Evolutionary conservation across 1,140 invertebrate genomes (phyloP), one percentile per base, ranked within the genome.

Genomic region (Pararge aegeria): DNA sequence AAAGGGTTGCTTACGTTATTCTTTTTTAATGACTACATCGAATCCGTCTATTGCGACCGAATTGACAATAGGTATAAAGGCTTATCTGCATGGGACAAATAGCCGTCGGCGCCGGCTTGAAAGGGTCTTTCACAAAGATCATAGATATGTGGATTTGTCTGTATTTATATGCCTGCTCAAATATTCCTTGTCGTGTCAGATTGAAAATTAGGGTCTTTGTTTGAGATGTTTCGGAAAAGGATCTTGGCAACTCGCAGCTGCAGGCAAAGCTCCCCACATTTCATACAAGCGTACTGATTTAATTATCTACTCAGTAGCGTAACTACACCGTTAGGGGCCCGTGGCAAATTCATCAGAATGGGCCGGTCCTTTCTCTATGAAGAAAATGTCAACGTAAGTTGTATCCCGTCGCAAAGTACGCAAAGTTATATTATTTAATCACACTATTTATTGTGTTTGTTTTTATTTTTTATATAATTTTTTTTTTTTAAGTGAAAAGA

Each of bases 41-140:
- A 57, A 66, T 61, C 50, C 56, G 52, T 57, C 64, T 59, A 52
- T 61, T 30, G 24, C 38, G 20, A 18, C 55, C 52, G 61, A 55
- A 64, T 63, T 58, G 63, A 73, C 65, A 68, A 66, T 63, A 63
- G 55, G 38, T 75, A 73, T 69, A 67, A 66, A 61, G 51, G 64
- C 68, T 68, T 70, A 68, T 70, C 65, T 62, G 59, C 40, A 54
- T 66, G 57, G 70, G 70, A 66, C 67, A 68, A 75, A 75, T 69
- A 68, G 73, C 73, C 70, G 44, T 55, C 61, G 70, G 67, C 59
- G 51, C 49, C 46, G 61, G 61, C 64, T 64, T 67, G 64, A 67
- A 70, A 70, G 64, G 64, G 64, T 61, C 68, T 59, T 62, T 70
- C 61, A 64, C 64, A 61, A 37, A 51, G 68, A 67, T 54, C 30